Percentiles rank a stretch among this genome's conserved stretches.
Evolutionary conservation across 2,113 vertebrate species (phyloP).

Genomic region (Anolis sagrei): DNA sequence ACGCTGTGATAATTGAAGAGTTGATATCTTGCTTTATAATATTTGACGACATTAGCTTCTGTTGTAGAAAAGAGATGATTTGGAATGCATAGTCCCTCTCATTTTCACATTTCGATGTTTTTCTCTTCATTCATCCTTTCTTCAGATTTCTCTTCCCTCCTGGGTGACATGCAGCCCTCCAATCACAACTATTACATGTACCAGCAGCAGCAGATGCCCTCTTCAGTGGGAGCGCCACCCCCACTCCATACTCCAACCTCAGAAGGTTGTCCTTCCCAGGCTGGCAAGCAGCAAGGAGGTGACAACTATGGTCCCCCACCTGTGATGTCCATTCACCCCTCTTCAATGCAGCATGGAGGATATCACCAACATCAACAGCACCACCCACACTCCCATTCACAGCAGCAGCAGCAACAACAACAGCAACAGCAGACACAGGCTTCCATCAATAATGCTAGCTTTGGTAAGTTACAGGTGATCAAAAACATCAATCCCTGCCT

Average conservation of each 20-base stretch:
- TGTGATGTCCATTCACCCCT: slow-evolving; percentile 80
- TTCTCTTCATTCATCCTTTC: background rate
- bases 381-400: slow-evolving; percentile 74
- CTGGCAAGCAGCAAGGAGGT: slow-evolving; percentile 72
- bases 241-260: slow-evolving; percentile 90
- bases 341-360: slow-evolving; percentile 76
- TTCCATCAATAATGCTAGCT: slow-evolving; percentile 76
- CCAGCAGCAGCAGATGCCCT: slow-evolving; percentile 77
- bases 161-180: slow-evolving; percentile 82
- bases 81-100: background rate
- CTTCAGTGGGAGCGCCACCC: slow-evolving; percentile 70
- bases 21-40: background rate
- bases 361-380: slow-evolving; percentile 80
- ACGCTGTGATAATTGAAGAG: background rate
- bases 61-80: background rate
- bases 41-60: background rate
- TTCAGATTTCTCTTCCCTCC: slow-evolving; percentile 80
- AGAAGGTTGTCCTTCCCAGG: slow-evolving; percentile 78
- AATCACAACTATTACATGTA: slow-evolving; percentile 85
- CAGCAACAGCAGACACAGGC: slow-evolving; percentile 71
- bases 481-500: too few relatives aligned
- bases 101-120: slow-evolving; percentile 7
- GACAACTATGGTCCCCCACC: slow-evolving; percentile 76
- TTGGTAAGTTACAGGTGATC: slow-evolving; percentile 68
- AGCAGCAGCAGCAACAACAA: slow-evolving; percentile 58